Base-by-base conservation (phyloP, 2,888 invertebrate species). In the Zygothrica quintamaculata region DNA sequence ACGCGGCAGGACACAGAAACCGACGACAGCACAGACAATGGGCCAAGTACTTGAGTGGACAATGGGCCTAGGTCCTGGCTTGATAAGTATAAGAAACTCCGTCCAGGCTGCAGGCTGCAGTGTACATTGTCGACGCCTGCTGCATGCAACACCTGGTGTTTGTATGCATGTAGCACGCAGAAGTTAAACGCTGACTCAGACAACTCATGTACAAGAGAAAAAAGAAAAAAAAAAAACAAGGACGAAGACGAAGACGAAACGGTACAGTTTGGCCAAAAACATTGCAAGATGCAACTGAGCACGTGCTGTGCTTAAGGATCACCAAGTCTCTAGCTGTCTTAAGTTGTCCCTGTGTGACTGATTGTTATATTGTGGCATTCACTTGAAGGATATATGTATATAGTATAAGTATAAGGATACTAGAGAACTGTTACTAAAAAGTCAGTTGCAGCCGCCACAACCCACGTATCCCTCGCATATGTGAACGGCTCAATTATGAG, bases 111-210 rank as follows among this genome's bases (percentile, higher is more conserved):
- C n/a, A n/a, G 74, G 61, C 60, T 59, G 71, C 69, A 71, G 61
- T 64, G 71, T 66, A 62, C 25, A 47, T 33, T 52, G 57, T 58
- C 51, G 61, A 42, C 51, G 65, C 56, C 62, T 58, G 72, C 70
- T 73, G 73, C 74, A 76, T 66, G 69, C 67, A 82, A 61, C 82
- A 82, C 78, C 82, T 84, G 82, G 82, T 78, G 84, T 74, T 74
- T 66, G 71, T 56, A n/a, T 65, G 57, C 55, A 69, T 74, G 60
- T 50, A 58, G 60, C 47, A 69, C 64, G 46, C 36, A 36, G 48
- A 46, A 29, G 57, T 9, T 13, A 37, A n/a, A 15, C 48, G 57
- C 22, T 13, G 43, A 15, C 48, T 16, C 11, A 25, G 40, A n/a
- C n/a, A n/a, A n/a, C n/a, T n/a, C n/a, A n/a, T n/a, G n/a, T n/a